Base-by-base conservation (phyloP, 2,888 invertebrate genomes). In the Rutpela maculata region DNA sequence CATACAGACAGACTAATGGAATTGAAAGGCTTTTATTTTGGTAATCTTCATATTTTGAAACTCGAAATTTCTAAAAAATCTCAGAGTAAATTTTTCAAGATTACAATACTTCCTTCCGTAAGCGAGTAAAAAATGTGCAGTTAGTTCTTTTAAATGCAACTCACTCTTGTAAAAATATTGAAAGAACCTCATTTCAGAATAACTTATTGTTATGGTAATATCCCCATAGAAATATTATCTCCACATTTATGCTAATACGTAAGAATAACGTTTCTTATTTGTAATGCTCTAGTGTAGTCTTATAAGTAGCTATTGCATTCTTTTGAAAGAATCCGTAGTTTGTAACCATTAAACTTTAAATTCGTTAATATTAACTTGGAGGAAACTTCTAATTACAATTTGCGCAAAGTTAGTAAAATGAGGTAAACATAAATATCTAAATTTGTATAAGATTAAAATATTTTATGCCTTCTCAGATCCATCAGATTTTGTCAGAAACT, bases 391-490 rank as follows among this genome's bases (percentile, higher is more conserved):
- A 50, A 50, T 50, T 50, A 50, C 6, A 50, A 50, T 50, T 50
- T 50, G 50, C 15, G 50, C 15, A 50, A 50, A 50, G 50, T 50
- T 50, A 50, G 50, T 50, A 50, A 50, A 50, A 50, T 50, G 50
- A 50, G 50, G 50, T 50, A 50, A 50, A 50, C n/a, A 50, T n/a
- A n/a, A n/a, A 50, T 50, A n/a, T 50, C n/a, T 50, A 50, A 50
- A 50, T 50, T 50, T 50, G n/a, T 50, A 50, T 15, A 50, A 50
- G 50, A 50, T 50, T 50, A 50, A n/a, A 50, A 50, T 50, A 50
- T n/a, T 50, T 50, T 50, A n/a, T 50, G 15, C 50, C 15, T 50
- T 50, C 50, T n/a, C n/a, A 50, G 50, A 50, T n/a, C 15, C n/a
- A 50, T n/a, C 12, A 50, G n/a, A 50, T 50, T 50, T 4, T 50